These are phyloP conservation scores for Escarpia spicata DNA, from an alignment of 2,888 invertebrate genomes.

Conservation along the genomic window DNA sequence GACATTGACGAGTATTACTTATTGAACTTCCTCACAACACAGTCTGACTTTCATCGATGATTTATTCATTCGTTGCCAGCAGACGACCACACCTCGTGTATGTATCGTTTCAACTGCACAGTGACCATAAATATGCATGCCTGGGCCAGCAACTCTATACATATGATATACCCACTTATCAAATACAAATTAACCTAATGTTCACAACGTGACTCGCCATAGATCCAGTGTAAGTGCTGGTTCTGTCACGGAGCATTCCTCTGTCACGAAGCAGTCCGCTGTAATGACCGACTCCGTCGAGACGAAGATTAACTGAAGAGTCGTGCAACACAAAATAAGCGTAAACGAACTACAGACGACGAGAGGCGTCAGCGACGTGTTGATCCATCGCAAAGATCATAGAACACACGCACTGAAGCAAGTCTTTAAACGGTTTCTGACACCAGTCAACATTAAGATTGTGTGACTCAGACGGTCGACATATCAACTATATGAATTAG, in stretches of 20 bases:
- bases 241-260: neutral
- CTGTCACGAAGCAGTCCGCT: neutral
- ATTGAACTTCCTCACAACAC: neutral
- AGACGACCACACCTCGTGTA: neutral
- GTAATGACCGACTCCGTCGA: neutral
- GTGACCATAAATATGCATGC: neutral
- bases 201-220: neutral
- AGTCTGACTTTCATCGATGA: neutral
- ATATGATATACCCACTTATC: neutral
- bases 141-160: neutral
- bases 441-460: neutral
- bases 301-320: neutral
- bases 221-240: neutral
- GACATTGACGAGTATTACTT: too few species aligned
- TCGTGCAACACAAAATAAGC: neutral
- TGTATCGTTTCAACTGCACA: neutral
- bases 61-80: conserved; percentile 8
- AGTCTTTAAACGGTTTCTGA: neutral
- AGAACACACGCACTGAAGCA: neutral
- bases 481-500: neutral
- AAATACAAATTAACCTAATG: neutral
- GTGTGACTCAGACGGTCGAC: neutral
- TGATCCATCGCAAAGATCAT: neutral
- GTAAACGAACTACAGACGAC: neutral
- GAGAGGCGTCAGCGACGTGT: neutral